These are phyloP conservation scores for Alligator sinensis DNA, from an alignment of 2,113 vertebrate species.

Conservation along the genomic window DNA sequence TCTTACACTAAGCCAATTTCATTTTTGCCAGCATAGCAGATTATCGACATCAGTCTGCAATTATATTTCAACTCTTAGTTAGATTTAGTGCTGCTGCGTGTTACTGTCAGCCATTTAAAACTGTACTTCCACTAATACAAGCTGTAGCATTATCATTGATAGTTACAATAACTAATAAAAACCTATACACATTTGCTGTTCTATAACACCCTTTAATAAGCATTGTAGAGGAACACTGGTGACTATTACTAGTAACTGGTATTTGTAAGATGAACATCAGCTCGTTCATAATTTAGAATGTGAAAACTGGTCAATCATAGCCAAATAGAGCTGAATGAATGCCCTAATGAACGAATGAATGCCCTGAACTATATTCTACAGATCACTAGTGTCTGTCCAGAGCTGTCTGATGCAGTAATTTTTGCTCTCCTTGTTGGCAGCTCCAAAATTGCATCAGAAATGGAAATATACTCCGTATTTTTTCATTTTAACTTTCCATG, in stretches of 20 bases:
- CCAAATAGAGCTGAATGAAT: slow-evolving; percentile 24
- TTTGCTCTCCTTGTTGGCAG: not conserved
- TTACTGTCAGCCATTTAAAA: not conserved
- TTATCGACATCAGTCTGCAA: slow-evolving; percentile 1
- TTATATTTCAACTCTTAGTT: not conserved
- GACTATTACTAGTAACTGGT: not conserved
- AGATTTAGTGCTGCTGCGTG: not conserved
- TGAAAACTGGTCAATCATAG: not conserved
- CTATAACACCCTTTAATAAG: not conserved
- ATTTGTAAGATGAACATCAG: not conserved
- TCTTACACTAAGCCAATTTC: not conserved
- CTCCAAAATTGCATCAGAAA: slow-evolving; percentile 48
- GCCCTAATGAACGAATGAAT: not conserved
- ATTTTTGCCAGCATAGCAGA: not conserved
- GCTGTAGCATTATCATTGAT: not conserved
- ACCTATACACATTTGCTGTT: not conserved
- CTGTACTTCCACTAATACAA: not conserved
- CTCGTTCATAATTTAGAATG: not conserved
- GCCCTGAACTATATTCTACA: not conserved
- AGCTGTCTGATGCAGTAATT: not conserved
- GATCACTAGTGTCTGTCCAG: not conserved
- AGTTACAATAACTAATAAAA: not conserved
- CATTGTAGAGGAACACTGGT: not conserved
- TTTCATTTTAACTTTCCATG: not conserved
- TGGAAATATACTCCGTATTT: not conserved